Base-by-base conservation (phyloP, 2,888 invertebrate genomes). In the Stenodema calcarata region DNA sequence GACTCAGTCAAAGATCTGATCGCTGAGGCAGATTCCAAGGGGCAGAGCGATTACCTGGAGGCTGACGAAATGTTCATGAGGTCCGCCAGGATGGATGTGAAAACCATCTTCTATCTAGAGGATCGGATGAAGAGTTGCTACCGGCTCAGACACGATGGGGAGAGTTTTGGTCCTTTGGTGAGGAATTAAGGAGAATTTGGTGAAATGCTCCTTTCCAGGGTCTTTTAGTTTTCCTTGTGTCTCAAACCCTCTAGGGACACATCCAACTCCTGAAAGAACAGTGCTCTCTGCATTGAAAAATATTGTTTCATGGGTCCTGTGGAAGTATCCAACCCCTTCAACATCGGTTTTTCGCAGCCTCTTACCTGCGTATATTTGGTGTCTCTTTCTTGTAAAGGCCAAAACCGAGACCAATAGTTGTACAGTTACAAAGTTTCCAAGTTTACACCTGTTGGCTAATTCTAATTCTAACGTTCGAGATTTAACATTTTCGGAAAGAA, bases 111-210 rank as follows among this genome's bases (percentile, higher is more conserved):
- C 1, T 82, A 82, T 23, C 70, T 82, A 14, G 82, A 82, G 23
- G 69, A 82, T 14, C 28, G 82, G 12, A 28, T 42, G 35, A 82
- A 82, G 42, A 41, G 28, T 23, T 82, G 82, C 47, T 82, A 82
- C 27, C 18, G 11, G 18, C 41, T 82, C 14, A 62, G 82, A 23
- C 11, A 28, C 23, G 41, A 62, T 14, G n/a, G 14, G 6, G 62
- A n/a, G 11, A 23, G 35, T 11, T 44, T 41, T 35, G 18, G 23
- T 16, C 18, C 82, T 11, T n/a, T 82, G 41, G 82, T 82, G 12
- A 82, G 81, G 35, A 35, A 35, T 35, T 69, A 16, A n/a, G 9
- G 69, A 69, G 14, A 4, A 2, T 69, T 6, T 69, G 69, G 69
- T n/a, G 9, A n/a, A n/a, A n/a, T n/a, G 35, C 35, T 35, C 35